Conservation (phyloP, 2,888 invertebrate species). For the Catocala nupta region DNA sequence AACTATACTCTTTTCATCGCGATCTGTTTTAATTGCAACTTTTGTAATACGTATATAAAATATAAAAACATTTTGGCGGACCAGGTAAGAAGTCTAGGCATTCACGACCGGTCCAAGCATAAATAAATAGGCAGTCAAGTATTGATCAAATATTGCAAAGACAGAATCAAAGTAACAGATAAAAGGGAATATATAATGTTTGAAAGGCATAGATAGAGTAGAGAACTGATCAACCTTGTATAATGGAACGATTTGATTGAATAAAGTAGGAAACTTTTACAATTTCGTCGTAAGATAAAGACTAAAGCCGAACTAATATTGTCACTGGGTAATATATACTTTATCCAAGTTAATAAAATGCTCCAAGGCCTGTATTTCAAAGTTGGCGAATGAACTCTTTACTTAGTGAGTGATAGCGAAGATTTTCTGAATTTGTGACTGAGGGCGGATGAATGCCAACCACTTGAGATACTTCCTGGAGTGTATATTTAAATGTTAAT, state of each 20-base stretch:
- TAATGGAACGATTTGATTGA: slow-evolving; percentile 16
- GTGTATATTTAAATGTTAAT: slow-evolving; percentile 40
- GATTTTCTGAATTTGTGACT: slow-evolving; percentile 22
- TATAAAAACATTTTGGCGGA: too few relatives aligned
- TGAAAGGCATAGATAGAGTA: too few relatives aligned
- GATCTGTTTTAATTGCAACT: too few relatives aligned
- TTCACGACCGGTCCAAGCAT: too few relatives aligned
- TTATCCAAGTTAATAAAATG: slow-evolving; percentile 26
- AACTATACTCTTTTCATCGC: too few relatives aligned
- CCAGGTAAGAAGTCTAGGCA: too few relatives aligned
- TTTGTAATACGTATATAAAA: too few relatives aligned
- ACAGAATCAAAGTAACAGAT: too few relatives aligned
- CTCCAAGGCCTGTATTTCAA: slow-evolving; percentile 27
- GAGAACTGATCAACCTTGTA: neutral
- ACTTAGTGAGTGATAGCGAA: slow-evolving; percentile 19
- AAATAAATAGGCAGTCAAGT: too few relatives aligned
- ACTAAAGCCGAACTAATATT: slow-evolving; percentile 26
- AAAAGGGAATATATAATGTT: too few relatives aligned
- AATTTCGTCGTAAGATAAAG: slow-evolving; percentile 22
- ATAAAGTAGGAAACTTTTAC: slow-evolving; percentile 18
- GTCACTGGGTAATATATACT: slow-evolving; percentile 26
- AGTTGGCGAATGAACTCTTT: slow-evolving; percentile 21
- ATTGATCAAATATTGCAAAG: too few relatives aligned
- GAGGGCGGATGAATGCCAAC: neutral
- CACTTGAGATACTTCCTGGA: slow-evolving; percentile 15